Evolutionary conservation across 2,888 invertebrate genomes (phyloP).

Genomic region (Calameuta pallipes): DNA sequence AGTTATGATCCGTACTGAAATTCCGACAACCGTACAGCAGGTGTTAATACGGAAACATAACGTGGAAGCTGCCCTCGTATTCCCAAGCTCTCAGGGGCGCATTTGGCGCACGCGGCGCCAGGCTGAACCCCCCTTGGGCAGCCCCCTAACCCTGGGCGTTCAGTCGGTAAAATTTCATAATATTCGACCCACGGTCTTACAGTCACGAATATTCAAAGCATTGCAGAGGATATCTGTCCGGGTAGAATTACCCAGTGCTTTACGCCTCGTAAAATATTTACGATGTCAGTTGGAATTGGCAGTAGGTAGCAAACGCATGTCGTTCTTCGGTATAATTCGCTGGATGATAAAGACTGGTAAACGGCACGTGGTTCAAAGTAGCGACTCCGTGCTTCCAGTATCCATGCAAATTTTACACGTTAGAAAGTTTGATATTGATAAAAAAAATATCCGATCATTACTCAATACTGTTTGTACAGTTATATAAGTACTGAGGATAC

Average conservation of each 20-base stretch:
- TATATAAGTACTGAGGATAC: not conserved
- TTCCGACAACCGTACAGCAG: conserved; percentile 31
- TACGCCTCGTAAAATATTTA: not conserved
- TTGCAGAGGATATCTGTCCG: conserved; percentile 7
- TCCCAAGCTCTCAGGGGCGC: conserved; percentile 17
- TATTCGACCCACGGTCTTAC: not conserved
- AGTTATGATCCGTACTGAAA: conserved; percentile 32
- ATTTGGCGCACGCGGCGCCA: conserved; percentile 30
- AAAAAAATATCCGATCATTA: too few relatives aligned
- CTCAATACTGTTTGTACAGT: not conserved
- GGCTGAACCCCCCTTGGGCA: conserved; percentile 29
- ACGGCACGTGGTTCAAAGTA: not conserved
- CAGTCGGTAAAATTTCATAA: conserved; percentile 16
- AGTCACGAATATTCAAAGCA: conserved; percentile 4
- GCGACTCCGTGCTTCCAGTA: not conserved
- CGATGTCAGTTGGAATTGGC: not conserved
- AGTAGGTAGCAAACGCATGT: not conserved
- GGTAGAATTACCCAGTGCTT: not conserved
- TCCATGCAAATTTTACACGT: not conserved
- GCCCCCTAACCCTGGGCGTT: conserved; percentile 19
- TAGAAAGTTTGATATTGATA: not conserved
- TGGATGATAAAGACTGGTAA: not conserved
- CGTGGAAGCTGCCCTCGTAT: conserved; percentile 34
- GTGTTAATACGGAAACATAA: conserved; percentile 54
- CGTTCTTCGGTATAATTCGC: not conserved